Evolutionary conservation across 2,888 invertebrate species (phyloP).

Genomic region (Sturmia bella): DNA sequence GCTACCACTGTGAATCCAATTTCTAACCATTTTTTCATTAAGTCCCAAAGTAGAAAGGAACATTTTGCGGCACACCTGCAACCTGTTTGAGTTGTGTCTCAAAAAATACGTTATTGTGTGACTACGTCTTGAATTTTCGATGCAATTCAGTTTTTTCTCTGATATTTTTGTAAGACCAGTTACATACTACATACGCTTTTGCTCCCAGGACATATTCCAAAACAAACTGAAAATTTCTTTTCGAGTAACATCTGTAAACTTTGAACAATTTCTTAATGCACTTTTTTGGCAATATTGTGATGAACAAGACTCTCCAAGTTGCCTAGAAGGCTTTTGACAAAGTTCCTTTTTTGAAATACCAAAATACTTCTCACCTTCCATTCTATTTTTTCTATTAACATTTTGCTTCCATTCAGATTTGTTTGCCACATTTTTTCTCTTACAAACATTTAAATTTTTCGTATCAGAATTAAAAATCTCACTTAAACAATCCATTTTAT

Average conservation of each 20-base stretch:
- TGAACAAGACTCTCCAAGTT: no score
- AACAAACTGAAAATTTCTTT: slow-evolving; percentile 2
- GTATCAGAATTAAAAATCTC: no score
- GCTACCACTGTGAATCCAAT: slow-evolving; percentile 8
- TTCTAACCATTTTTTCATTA: slow-evolving; percentile 21
- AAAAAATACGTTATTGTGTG: slow-evolving; percentile 24
- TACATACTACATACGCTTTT: slow-evolving; percentile 2
- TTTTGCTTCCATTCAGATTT: background rate
- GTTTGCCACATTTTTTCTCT: no score
- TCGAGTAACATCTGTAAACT: background rate
- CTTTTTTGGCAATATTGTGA: no score
- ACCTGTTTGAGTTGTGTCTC: slow-evolving; percentile 2
- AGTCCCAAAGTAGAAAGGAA: slow-evolving; percentile 19
- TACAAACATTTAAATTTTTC: no score
- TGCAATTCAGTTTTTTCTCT: no score
- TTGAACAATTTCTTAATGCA: no score
- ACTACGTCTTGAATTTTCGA: slow-evolving; percentile 24
- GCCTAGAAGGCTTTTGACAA: no score
- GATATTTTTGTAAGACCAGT: slow-evolving; percentile 4
- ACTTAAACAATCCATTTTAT: no score
- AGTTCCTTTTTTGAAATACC: no score
- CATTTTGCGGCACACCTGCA: slow-evolving; percentile 19
- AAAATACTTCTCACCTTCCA: no score
- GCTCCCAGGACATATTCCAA: slow-evolving; percentile 1
- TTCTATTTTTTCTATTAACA: no score